A percentile compares a stretch with the other conserved stretches of the same genome.
These are phyloP conservation scores for Nomada fucata DNA, from an alignment of 2,888 invertebrate species.

Conservation along the genomic window DNA sequence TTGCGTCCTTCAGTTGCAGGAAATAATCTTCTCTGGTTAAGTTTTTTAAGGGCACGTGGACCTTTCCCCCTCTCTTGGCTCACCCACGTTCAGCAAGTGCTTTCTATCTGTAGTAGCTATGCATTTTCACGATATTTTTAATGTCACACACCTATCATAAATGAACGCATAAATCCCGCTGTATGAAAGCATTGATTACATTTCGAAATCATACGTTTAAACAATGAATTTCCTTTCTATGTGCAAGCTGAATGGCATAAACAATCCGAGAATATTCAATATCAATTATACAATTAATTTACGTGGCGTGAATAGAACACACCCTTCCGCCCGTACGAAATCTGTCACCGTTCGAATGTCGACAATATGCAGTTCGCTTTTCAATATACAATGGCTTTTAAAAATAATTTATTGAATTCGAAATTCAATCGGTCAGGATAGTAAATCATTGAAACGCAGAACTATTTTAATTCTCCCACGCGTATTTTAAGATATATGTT, in stretches of 20 bases:
- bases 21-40: not conserved
- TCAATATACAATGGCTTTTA: slow-evolving; percentile 59
- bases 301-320: slow-evolving; percentile 69
- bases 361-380: slow-evolving; percentile 68
- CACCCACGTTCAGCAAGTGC: not conserved
- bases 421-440: slow-evolving; percentile 37
- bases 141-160: not conserved
- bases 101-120: not conserved
- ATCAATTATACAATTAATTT: slow-evolving; percentile 74
- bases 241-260: slow-evolving; percentile 59
- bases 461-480: slow-evolving; percentile 51
- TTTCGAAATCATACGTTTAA: slow-evolving; percentile 58
- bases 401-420: slow-evolving; percentile 65
- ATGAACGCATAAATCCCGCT: slow-evolving; percentile 42
- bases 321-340: slow-evolving; percentile 64
- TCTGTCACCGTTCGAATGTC: slow-evolving; percentile 49
- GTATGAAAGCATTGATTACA: slow-evolving; percentile 61
- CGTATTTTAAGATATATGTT: slow-evolving; percentile 32
- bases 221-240: slow-evolving; percentile 67
- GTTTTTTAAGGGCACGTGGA: slow-evolving; percentile 12
- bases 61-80: not conserved
- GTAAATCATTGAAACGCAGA: slow-evolving; percentile 50
- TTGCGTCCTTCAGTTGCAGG: not conserved
- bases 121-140: slow-evolving; percentile 11
- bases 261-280: slow-evolving; percentile 70